A percentile compares a stretch with the other conserved stretches of the same genome.
Conservation (phyloP, 1,140 invertebrate genomes). For the Dendrolimus punctatus region DNA sequence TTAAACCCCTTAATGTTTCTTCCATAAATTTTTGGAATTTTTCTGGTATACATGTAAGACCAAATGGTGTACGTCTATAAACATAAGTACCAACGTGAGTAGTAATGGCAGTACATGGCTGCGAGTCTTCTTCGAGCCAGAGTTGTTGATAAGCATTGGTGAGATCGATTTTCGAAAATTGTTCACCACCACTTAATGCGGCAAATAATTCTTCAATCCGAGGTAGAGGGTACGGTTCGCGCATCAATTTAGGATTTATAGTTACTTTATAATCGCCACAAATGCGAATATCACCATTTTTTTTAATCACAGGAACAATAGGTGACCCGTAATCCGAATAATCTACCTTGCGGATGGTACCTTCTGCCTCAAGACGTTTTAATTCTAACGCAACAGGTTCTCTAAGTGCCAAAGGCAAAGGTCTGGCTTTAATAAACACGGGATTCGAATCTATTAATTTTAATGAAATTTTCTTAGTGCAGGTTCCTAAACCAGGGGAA, state of each 20-base stretch:
- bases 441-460: neutral
- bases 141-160: constrained; percentile 1
- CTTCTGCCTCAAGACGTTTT: constrained; percentile 1
- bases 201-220: neutral
- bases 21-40: too few species aligned
- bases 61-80: neutral
- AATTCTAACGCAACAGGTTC: constrained; percentile 1
- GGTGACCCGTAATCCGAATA: neutral
- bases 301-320: neutral
- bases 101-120: constrained; percentile 1
- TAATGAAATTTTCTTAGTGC: neutral
- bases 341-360: constrained; percentile 1
- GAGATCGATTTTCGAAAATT: neutral
- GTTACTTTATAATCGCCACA: constrained; percentile 1
- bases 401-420: neutral
- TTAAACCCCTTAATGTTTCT: neutral
- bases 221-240: constrained; percentile 1
- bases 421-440: constrained; percentile 1
- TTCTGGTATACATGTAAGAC: too few species aligned
- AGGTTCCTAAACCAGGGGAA: neutral
- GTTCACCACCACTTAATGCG: neutral
- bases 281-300: neutral
- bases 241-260: neutral
- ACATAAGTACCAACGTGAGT: neutral
- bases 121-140: neutral